These are phyloP conservation scores for Capitulum mitella DNA, from an alignment of 2,888 invertebrate genomes.

Conservation along the genomic window DNA sequence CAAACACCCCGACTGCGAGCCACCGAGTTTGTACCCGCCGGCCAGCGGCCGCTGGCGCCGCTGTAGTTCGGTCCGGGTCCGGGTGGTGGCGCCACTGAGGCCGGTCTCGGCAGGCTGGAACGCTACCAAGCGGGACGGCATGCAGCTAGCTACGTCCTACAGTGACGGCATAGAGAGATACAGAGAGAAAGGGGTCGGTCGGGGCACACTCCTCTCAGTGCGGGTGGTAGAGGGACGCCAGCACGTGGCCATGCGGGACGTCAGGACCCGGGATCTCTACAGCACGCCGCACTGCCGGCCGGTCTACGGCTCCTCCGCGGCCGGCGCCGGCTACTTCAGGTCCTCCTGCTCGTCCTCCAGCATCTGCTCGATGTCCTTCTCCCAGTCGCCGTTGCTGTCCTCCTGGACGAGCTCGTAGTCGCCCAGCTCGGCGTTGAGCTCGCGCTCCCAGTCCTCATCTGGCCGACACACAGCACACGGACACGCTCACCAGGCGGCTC, in stretches of 20 bases:
- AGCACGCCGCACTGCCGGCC: neutral
- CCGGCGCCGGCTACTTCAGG: conserved; percentile 3
- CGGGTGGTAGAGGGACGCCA: too few species aligned
- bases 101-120: neutral
- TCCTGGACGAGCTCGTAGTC: conserved; percentile 83
- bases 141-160: conserved; percentile 12
- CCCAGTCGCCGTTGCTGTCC: conserved; percentile 52
- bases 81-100: neutral
- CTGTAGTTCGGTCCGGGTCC: neutral
- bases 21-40: neutral
- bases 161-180: too few species aligned
- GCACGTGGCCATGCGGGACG: neutral
- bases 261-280: neutral
- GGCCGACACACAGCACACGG: conserved; percentile 35
- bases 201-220: too few species aligned
- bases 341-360: conserved; percentile 49
- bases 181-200: neutral
- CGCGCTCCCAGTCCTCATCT: conserved; percentile 93
- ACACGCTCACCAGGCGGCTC: conserved; percentile 39
- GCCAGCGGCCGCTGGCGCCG: neutral
- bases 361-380: conserved; percentile 62
- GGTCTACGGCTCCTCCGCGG: neutral
- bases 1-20: neutral
- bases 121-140: neutral
- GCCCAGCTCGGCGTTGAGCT: conserved; percentile 87